Conservation (phyloP, 1,140 invertebrate genomes). For the Cydia strobilella region DNA sequence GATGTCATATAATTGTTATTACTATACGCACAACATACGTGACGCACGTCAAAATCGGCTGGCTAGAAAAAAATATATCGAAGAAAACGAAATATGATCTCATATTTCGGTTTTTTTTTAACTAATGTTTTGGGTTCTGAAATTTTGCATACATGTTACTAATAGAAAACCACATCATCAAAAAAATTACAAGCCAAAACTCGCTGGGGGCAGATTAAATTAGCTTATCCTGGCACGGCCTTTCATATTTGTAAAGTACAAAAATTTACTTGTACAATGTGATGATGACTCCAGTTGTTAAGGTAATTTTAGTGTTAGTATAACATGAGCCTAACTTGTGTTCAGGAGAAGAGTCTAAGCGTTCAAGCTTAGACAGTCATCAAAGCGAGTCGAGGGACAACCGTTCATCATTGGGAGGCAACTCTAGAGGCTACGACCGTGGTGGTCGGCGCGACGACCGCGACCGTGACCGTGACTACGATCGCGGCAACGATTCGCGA, state of each 20-base stretch:
- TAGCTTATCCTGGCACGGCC: no score
- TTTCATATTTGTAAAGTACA: background rate
- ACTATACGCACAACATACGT: no score
- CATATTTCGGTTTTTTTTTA: no score
- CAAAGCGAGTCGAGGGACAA: constrained; percentile 74
- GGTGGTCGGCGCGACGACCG: constrained; percentile 81
- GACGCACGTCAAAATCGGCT: no score
- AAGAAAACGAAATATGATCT: no score
- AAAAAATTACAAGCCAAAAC: no score
- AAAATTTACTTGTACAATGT: background rate
- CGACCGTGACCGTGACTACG: constrained; percentile 77
- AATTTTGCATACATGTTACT: no score
- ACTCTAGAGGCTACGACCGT: constrained; percentile 77
- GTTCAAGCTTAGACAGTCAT: constrained; percentile 77
- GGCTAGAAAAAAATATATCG: no score
- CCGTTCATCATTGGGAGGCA: constrained; percentile 79
- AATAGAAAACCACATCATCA: no score
- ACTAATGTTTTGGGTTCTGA: no score
- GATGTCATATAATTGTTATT: no score
- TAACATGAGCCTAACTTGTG: constrained; percentile 31
- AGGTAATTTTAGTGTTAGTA: background rate
- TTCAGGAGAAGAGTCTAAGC: constrained; percentile 80
- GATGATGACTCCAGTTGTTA: background rate
- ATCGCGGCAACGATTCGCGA: constrained; percentile 76
- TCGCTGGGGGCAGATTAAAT: no score